These are phyloP conservation scores for Macropis europaea DNA, from an alignment of 2,888 invertebrate species.

Conservation along the genomic window DNA sequence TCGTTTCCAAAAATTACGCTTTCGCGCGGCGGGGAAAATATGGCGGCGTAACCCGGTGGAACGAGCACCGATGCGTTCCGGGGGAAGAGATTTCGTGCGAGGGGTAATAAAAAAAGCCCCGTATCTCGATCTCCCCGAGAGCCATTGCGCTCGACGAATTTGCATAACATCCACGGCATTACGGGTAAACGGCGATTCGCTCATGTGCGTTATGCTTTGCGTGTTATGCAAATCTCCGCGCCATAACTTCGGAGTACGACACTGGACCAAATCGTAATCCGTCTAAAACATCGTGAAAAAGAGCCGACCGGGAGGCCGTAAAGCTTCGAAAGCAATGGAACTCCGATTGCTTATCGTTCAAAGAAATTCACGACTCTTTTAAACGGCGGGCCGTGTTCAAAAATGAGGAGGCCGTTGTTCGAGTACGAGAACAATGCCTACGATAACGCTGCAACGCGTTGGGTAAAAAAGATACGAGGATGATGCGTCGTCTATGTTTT, in stretches of 20 bases:
- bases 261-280: constrained; percentile 33
- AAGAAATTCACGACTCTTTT: background rate
- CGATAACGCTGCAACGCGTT: background rate
- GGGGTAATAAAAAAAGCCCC: constrained; percentile 35
- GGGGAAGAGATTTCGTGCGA: constrained; percentile 2
- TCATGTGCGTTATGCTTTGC: constrained; percentile 27
- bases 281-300: constrained; percentile 1
- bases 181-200: constrained; percentile 33
- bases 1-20: background rate
- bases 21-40: constrained; percentile 2
- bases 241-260: constrained; percentile 11
- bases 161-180: constrained; percentile 45
- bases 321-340: background rate
- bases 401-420: background rate
- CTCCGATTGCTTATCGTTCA: background rate
- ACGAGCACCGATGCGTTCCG: background rate
- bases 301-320: background rate
- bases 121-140: constrained; percentile 29
- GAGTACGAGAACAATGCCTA: constrained; percentile 13
- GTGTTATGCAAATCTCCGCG: constrained; percentile 44
- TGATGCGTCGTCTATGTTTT: background rate
- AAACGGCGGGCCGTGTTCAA: background rate
- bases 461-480: background rate
- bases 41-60: background rate
- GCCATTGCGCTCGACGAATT: constrained; percentile 22